These are phyloP conservation scores for Geodia barretti DNA, from an alignment of 37 sponge, comb jelly and placozoan species.

Conservation along the genomic window DNA sequence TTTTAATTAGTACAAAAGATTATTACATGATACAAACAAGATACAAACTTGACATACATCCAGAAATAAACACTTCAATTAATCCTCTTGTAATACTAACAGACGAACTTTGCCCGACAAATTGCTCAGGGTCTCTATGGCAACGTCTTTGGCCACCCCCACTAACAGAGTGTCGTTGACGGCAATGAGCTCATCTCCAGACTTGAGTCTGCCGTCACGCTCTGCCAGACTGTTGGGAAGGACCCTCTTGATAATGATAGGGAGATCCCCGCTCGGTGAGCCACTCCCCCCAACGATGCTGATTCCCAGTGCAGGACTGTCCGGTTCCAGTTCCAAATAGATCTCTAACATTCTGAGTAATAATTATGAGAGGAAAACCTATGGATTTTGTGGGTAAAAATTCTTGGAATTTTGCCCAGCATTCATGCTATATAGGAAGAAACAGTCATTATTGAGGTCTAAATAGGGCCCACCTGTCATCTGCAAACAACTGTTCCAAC, in stretches of 20 bases:
- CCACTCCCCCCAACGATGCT: conserved; percentile 79
- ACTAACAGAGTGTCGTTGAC: conserved; percentile 52
- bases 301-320: conserved; percentile 67
- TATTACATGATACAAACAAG: conserved; percentile 20
- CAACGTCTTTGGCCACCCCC: conserved; percentile 44
- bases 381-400: background rate
- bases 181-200: conserved; percentile 51
- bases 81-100: conserved; percentile 57
- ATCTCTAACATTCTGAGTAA: conserved; percentile 38
- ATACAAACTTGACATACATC: background rate
- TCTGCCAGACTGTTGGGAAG: conserved; percentile 61
- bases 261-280: conserved; percentile 74
- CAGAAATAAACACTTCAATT: background rate
- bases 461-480: conserved; percentile 42
- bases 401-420: too few relatives aligned
- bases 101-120: conserved; percentile 34
- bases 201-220: conserved; percentile 47
- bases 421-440: background rate
- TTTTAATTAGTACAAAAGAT: background rate
- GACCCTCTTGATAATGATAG: conserved; percentile 72
- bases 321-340: conserved; percentile 23
- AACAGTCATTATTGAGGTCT: background rate
- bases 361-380: background rate
- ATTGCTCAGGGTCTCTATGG: conserved; percentile 45
- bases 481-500: conserved; percentile 53